phyloP scores from a whole-genome alignment of 2,113 vertebrate species.

The Nothoprocta perdicaria region DNA sequence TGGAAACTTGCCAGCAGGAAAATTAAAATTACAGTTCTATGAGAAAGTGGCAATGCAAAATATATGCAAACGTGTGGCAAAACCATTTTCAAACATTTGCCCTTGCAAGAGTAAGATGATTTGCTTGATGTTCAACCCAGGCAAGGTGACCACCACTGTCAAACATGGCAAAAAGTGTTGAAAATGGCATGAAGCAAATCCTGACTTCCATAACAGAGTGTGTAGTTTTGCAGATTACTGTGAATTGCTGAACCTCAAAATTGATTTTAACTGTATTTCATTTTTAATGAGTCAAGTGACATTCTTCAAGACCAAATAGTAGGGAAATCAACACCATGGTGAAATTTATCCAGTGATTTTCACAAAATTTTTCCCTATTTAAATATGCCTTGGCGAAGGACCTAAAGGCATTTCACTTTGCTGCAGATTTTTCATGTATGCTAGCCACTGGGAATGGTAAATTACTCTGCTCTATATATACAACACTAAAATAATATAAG shows the following conservation, averaged over 20 bases:
- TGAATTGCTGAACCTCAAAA: background rate
- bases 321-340: background rate
- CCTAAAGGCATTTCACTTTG: conserved; percentile 6
- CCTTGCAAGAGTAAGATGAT: background rate
- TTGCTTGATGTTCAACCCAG: background rate
- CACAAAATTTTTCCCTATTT: background rate
- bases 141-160: background rate
- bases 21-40: conserved; percentile 28
- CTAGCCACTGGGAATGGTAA: background rate
- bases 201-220: background rate
- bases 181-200: background rate
- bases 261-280: background rate
- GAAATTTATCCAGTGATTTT: background rate
- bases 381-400: background rate
- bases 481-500: background rate
- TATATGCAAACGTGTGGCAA: background rate
- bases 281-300: background rate
- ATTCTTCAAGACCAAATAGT: background rate
- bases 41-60: background rate
- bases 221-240: background rate
- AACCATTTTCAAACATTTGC: background rate
- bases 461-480: background rate
- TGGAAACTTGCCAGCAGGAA: conserved; percentile 9
- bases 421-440: background rate
- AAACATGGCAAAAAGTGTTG: background rate